Evolutionary conservation across 2,888 invertebrate species (phyloP).

Genomic region (Polydesmus complanatus): DNA sequence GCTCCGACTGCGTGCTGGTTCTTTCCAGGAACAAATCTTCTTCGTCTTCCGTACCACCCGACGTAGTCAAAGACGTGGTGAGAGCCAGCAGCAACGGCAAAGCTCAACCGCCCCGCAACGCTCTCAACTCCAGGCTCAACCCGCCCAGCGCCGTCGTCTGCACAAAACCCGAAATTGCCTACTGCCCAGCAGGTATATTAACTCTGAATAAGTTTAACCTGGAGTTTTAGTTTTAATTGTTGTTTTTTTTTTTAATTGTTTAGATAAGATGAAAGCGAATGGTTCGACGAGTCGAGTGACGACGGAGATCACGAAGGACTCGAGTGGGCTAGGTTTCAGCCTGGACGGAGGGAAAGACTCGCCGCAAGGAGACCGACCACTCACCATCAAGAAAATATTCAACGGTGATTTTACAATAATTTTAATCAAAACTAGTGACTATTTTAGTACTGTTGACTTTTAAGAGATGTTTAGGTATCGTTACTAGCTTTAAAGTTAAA

Average conservation of each 20-base stretch:
- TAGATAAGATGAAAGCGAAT: not conserved
- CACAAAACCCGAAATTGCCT: conserved; percentile 2
- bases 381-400: conserved; percentile 83
- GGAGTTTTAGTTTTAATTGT: no score
- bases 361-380: conserved; percentile 72
- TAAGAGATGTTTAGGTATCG: no score
- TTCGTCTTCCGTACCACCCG: conserved; percentile 26
- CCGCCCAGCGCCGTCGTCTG: not conserved
- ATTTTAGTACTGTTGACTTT: no score
- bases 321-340: conserved; percentile 83
- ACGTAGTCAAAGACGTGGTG: conserved; percentile 15
- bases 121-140: not conserved
- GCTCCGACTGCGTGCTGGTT: conserved; percentile 62
- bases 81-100: not conserved
- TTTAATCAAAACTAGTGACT: no score
- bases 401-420: no score
- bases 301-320: conserved; percentile 48
- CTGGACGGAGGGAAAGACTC: conserved; percentile 87
- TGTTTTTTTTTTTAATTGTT: conserved; percentile 1
- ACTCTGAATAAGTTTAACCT: not conserved
- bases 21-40: conserved; percentile 44
- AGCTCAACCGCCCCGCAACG: not conserved
- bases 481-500: no score
- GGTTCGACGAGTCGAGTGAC: not conserved
- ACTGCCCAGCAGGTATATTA: not conserved